Conservation (phyloP, 2,797 vertebrate species). For the Loris lydekkerianus region DNA sequence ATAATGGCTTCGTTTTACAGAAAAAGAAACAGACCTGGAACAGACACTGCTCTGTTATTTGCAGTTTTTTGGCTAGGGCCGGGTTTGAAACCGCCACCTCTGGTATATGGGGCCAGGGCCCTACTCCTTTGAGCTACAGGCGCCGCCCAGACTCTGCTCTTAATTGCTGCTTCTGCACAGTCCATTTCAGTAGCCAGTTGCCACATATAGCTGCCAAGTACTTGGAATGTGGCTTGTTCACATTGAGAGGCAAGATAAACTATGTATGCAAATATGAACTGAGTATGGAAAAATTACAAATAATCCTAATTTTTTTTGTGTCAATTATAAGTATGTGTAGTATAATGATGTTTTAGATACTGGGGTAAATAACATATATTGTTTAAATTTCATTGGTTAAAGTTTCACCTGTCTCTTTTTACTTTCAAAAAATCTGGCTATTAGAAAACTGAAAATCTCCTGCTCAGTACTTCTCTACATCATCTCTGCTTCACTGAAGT, state of each 20-base stretch:
- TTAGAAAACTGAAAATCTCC: neutral
- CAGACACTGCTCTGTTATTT: neutral
- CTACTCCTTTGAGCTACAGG: too few species aligned
- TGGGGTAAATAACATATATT: neutral
- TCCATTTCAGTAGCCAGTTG: neutral
- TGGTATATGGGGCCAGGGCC: too few species aligned
- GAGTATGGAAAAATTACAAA: neutral
- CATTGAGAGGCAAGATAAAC: neutral
- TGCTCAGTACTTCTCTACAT: accelerated
- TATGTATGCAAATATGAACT: neutral
- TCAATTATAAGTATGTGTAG: neutral
- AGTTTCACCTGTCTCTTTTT: neutral
- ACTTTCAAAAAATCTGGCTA: neutral
- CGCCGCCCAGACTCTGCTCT: neutral
- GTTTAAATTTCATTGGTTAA: neutral
- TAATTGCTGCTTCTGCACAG: neutral
- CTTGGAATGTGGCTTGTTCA: neutral
- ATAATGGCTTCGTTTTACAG: neutral
- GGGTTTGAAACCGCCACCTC: too few species aligned
- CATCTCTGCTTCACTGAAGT: neutral
- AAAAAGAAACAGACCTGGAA: neutral
- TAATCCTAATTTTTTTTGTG: neutral
- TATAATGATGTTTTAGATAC: neutral
- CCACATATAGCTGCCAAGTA: too few species aligned
- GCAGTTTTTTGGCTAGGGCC: too few species aligned